Percentiles rank a stretch among this genome's conserved stretches.
These are phyloP conservation scores for Melanophora roralis DNA, from an alignment of 2,888 invertebrate species.

Conservation along the genomic window DNA sequence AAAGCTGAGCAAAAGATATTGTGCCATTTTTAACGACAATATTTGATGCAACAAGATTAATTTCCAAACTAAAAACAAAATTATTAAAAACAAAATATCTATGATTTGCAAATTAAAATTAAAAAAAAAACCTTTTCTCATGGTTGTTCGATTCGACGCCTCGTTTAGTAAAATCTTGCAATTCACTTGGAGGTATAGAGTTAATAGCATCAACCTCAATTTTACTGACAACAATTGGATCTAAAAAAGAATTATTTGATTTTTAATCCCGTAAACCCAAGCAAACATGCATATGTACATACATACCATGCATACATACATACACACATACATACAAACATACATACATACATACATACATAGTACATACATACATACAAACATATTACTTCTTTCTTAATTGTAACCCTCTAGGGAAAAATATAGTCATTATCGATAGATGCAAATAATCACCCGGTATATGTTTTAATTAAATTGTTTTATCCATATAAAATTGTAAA, in stretches of 20 bases:
- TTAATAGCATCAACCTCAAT: slow-evolving; percentile 29
- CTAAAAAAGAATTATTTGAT: slow-evolving; percentile 27
- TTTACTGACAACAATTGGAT: slow-evolving; percentile 40
- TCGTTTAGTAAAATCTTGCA: slow-evolving; percentile 41
- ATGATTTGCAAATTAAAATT: not conserved
- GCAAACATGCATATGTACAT: too few species aligned
- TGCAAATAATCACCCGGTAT: too few species aligned
- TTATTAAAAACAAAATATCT: not conserved
- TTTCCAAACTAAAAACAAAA: slow-evolving; percentile 69
- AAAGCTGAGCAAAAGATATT: slow-evolving; percentile 72
- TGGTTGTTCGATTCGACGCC: slow-evolving; percentile 44
- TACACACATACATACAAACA: too few species aligned
- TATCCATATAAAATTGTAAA: too few species aligned
- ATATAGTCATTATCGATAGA: too few species aligned
- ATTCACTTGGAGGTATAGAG: slow-evolving; percentile 28
- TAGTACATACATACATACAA: too few species aligned
- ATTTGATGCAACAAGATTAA: slow-evolving; percentile 68
- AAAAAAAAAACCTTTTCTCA: slow-evolving; percentile 39
- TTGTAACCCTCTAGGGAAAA: too few species aligned
- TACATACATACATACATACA: too few species aligned
- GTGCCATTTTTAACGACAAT: slow-evolving; percentile 73
- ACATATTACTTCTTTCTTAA: too few species aligned
- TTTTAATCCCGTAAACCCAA: too few species aligned
- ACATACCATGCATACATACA: too few species aligned
- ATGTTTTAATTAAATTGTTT: too few species aligned